These are phyloP conservation scores for Protonibea diacanthus DNA, from an alignment of 2,797 vertebrate species.

Conservation along the genomic window DNA sequence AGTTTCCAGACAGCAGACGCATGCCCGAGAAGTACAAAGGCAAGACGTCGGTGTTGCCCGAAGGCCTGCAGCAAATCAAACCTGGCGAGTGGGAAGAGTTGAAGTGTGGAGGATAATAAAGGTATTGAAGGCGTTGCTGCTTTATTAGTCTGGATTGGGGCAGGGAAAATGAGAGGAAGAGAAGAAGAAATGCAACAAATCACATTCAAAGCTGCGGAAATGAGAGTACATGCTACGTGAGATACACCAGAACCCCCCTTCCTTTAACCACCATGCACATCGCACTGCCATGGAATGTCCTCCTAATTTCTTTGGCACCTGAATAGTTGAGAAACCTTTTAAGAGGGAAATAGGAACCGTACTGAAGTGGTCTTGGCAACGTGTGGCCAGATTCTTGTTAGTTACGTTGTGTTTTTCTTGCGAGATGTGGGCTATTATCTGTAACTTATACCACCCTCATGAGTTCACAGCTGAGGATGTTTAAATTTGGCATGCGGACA, in stretches of 20 bases:
- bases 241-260: conserved; percentile 37
- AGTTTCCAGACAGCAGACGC: conserved; percentile 35
- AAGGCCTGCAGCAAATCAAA: conserved; percentile 38
- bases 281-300: conserved; percentile 28
- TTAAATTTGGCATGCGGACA: conserved; percentile 44
- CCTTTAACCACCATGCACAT: conserved; percentile 3
- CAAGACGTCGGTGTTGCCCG: conserved; percentile 22
- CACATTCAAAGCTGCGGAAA: conserved; percentile 41
- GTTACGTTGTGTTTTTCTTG: conserved; percentile 53
- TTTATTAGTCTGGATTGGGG: conserved; percentile 28
- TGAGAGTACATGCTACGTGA: conserved; percentile 31
- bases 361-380: conserved; percentile 55
- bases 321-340: conserved; percentile 42
- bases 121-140: conserved; percentile 13
- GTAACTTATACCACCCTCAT: conserved; percentile 54
- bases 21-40: conserved; percentile 28
- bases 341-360: conserved; percentile 40
- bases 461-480: conserved; percentile 48
- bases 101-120: conserved; percentile 22
- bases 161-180: conserved; percentile 3
- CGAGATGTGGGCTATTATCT: conserved; percentile 55
- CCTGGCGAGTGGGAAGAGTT: conserved; percentile 3
- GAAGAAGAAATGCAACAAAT: conserved; percentile 28
- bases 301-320: conserved; percentile 49
- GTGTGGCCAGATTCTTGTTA: conserved; percentile 25